phyloP scores from a whole-genome alignment of 2,113 vertebrate genomes.

The Girardinichthys multiradiatus region DNA sequence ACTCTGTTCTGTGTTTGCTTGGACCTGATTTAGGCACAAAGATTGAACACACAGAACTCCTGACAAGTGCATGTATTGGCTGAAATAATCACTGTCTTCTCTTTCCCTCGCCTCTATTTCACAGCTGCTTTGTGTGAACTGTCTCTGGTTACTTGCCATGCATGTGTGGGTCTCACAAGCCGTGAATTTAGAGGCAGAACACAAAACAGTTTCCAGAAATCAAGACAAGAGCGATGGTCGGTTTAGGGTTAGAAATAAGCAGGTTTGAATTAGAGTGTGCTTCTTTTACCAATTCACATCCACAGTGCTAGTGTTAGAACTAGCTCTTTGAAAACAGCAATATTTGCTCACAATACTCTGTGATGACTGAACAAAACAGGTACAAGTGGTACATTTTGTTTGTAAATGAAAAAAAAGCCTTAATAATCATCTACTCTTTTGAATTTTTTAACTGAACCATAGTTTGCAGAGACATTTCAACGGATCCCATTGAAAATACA shows the following conservation, averaged over 20 bases:
- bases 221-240: constrained; percentile 22
- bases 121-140: constrained; percentile 52
- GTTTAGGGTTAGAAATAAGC: constrained; percentile 35
- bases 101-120: constrained; percentile 56
- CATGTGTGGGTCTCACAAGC: constrained; percentile 36
- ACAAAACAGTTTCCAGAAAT: constrained; percentile 41
- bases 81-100: constrained; percentile 69
- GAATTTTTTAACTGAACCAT: background rate
- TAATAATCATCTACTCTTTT: background rate
- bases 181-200: constrained; percentile 35
- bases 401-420: background rate
- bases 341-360: constrained; percentile 11
- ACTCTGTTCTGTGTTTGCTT: constrained; percentile 45
- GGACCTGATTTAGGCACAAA: constrained; percentile 34
- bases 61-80: constrained; percentile 31
- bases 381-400: constrained; percentile 24
- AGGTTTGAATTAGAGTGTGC: background rate
- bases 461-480: background rate
- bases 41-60: constrained; percentile 26
- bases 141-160: constrained; percentile 61
- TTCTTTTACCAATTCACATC: constrained; percentile 5
- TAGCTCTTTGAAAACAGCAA: constrained; percentile 40
- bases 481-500: background rate
- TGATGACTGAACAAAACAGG: constrained; percentile 26
- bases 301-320: constrained; percentile 24